Evolutionary conservation across 2,797 vertebrate genomes (phyloP).

Genomic region (Falco concolor): DNA sequence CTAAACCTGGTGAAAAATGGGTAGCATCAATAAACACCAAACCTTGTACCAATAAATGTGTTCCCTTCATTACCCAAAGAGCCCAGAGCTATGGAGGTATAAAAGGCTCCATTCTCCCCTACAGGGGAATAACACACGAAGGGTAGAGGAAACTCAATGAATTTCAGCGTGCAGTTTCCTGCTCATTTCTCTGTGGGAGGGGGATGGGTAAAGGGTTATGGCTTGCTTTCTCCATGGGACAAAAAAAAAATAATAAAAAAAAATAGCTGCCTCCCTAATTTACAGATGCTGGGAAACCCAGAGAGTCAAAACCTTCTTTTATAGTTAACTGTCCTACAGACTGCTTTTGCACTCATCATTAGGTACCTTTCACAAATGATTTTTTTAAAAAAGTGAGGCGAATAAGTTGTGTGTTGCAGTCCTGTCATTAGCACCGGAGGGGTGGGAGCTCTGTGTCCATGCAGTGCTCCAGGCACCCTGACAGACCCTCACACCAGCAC

Average conservation of each 20-base stretch:
- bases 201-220: not conserved
- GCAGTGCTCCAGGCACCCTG: not conserved
- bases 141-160: conserved; percentile 28
- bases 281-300: not conserved
- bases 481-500: not conserved
- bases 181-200: not conserved
- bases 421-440: not conserved
- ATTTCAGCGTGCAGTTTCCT: conserved; percentile 25
- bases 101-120: conserved; percentile 64
- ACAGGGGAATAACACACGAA: conserved; percentile 51
- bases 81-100: conserved; percentile 36
- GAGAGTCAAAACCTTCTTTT: not conserved
- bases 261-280: not conserved
- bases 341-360: not conserved
- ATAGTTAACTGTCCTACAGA: not conserved
- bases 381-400: not conserved
- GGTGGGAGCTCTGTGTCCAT: not conserved
- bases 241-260: not conserved
- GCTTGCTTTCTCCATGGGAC: not conserved
- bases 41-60: conserved; percentile 75
- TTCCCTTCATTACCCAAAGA: conserved; percentile 71
- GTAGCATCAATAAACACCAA: conserved; percentile 77
- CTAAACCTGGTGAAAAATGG: conserved; percentile 77
- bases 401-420: not conserved
- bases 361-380: not conserved